phyloP scores from a whole-genome alignment of 2,797 vertebrate genomes.

The Rhynchonycteris naso region DNA sequence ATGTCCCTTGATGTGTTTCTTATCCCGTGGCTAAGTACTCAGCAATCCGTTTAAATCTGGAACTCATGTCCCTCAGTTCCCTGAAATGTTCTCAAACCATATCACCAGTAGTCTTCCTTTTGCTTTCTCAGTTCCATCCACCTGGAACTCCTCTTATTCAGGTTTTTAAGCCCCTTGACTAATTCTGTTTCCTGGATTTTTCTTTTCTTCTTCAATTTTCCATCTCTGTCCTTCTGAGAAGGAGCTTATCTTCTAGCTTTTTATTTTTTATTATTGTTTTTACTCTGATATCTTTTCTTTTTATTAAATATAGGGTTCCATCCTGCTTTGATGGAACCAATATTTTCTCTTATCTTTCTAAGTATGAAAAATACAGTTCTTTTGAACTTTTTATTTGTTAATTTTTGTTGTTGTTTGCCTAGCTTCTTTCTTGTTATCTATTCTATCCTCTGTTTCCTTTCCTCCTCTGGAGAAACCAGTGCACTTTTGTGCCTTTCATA shows the following conservation, averaged over 20 bases:
- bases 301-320: neutral
- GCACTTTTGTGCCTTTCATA: neutral
- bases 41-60: neutral
- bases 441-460: neutral
- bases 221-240: neutral
- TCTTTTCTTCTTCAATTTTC: neutral
- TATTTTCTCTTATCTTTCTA: neutral
- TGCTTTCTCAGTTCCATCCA: neutral
- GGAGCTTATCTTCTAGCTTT: neutral
- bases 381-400: neutral
- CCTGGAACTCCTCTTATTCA: neutral
- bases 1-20: neutral
- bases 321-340: neutral
- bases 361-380: neutral
- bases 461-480: neutral
- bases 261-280: neutral
- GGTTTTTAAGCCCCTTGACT: neutral
- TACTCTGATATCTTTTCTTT: neutral
- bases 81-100: conserved; percentile 2
- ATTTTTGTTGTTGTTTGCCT: neutral
- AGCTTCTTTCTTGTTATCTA: neutral
- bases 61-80: neutral
- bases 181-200: neutral
- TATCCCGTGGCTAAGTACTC: neutral
- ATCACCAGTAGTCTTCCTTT: neutral